Percentiles rank a stretch among this genome's conserved stretches.
Conservation (phyloP, 2,797 vertebrate genomes). For the Chaetodon trifasciatus region DNA sequence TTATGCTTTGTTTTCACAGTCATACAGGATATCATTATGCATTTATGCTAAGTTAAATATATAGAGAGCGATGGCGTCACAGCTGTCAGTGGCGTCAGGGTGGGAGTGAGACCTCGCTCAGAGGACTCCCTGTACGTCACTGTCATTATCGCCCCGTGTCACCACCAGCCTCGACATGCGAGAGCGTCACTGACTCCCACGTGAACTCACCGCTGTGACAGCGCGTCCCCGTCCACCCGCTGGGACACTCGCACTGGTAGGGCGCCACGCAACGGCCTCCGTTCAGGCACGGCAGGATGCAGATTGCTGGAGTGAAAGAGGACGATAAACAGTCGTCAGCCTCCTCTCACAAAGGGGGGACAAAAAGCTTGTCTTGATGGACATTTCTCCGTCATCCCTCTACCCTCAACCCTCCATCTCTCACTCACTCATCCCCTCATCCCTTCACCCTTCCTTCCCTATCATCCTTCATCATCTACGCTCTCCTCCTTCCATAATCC, state of each 20-base stretch:
- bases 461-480: too few relatives aligned
- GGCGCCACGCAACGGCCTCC: conserved; percentile 94
- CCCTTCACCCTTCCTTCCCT: too few relatives aligned
- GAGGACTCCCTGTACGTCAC: neutral
- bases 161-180: neutral
- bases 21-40: too few relatives aligned
- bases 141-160: neutral
- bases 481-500: too few relatives aligned
- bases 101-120: too few relatives aligned
- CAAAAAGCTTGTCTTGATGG: too few relatives aligned
- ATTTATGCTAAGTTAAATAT: neutral
- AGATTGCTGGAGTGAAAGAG: conserved; percentile 88
- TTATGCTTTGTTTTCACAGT: too few relatives aligned
- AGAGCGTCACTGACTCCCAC: conserved; percentile 8
- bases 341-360: too few relatives aligned
- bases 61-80: neutral
- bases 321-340: conserved; percentile 5
- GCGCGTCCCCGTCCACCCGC: conserved; percentile 94
- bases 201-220: conserved; percentile 92
- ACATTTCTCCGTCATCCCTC: too few relatives aligned
- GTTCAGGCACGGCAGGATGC: conserved; percentile 96
- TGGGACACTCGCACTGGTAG: conserved; percentile 93
- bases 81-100: neutral
- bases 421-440: too few relatives aligned
- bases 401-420: too few relatives aligned